These are phyloP conservation scores for Plebejus anna DNA, from an alignment of 2,888 invertebrate species.

Conservation along the genomic window DNA sequence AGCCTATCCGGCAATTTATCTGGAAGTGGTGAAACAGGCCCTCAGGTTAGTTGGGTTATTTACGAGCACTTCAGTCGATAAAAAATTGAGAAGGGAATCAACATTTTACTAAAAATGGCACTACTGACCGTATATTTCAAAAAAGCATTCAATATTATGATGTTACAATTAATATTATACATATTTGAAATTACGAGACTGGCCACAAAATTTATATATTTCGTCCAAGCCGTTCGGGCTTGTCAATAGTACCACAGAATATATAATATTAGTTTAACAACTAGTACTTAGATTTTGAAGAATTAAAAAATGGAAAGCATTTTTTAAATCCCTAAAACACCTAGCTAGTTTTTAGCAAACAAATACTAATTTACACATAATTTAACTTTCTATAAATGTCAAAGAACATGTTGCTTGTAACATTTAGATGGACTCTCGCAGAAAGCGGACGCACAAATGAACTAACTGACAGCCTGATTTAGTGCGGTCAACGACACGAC, in stretches of 20 bases:
- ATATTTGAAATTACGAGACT: no score
- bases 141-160: no score
- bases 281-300: no score
- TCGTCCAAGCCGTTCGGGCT: no score
- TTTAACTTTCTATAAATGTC: not conserved
- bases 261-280: no score
- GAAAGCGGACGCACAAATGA: slow-evolving; percentile 47
- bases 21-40: no score
- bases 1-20: no score
- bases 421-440: slow-evolving; percentile 22
- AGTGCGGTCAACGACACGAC: slow-evolving; percentile 56
- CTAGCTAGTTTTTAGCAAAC: not conserved
- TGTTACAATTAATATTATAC: no score
- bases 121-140: not conserved
- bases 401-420: slow-evolving; percentile 12
- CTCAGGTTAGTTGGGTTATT: not conserved
- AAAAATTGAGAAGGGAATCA: not conserved
- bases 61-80: not conserved
- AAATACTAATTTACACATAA: not conserved
- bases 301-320: not conserved
- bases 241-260: no score
- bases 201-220: no score
- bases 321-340: not conserved
- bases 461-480: slow-evolving; percentile 68
- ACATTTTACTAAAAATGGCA: not conserved